A percentile compares a stretch with the other conserved stretches of the same genome.
phyloP scores from a whole-genome alignment of 2,797 vertebrate genomes.

The Chelidonichthys spinosus region DNA sequence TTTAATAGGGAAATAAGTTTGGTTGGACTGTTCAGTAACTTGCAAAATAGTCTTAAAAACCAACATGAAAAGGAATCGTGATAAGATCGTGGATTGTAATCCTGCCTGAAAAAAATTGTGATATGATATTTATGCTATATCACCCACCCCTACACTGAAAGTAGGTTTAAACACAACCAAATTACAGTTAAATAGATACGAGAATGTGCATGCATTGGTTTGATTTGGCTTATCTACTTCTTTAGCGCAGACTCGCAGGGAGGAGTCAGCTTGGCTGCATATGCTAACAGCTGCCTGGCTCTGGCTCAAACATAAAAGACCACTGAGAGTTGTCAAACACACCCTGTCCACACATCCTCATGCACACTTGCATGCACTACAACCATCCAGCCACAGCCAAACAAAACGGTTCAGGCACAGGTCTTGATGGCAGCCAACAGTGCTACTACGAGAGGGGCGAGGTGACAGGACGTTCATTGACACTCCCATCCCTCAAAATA shows the following conservation, averaged over 20 bases:
- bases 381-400: constrained; percentile 17
- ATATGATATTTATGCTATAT: too few species aligned
- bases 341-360: constrained; percentile 32
- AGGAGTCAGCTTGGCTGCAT: constrained; percentile 33
- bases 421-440: constrained; percentile 11
- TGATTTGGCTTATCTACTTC: neutral
- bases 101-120: too few species aligned
- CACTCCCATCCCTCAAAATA: constrained; percentile 10
- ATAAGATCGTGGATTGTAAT: too few species aligned
- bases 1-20: too few species aligned
- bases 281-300: constrained; percentile 41
- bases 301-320: constrained; percentile 27
- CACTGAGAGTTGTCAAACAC: constrained; percentile 41
- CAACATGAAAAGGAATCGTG: too few species aligned
- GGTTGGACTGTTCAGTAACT: too few species aligned
- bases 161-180: neutral
- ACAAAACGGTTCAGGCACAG: constrained; percentile 1
- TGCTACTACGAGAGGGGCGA: constrained; percentile 20
- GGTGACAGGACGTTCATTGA: neutral
- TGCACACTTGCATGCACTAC: constrained; percentile 6
- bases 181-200: neutral
- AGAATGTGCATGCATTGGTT: neutral
- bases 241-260: constrained; percentile 12
- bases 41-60: too few species aligned
- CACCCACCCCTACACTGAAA: neutral